Base-by-base conservation (phyloP, 2,113 vertebrate genomes). In the Lepisosteus oculatus region DNA sequence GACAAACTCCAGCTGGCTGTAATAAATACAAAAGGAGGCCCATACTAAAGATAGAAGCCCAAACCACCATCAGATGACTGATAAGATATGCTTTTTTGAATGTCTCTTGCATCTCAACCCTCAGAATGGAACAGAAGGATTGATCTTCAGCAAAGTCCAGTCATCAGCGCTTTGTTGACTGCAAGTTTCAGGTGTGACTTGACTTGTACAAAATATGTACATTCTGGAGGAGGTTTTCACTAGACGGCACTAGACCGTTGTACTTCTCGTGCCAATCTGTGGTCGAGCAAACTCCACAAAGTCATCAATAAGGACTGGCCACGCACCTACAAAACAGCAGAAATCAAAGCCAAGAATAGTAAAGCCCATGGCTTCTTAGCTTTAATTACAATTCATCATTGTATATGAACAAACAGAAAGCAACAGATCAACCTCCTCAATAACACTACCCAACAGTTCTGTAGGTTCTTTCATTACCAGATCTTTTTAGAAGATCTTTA, bases 201-300 rank as follows among this genome's bases (percentile, higher is more conserved):
- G 29, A 85, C 93, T 89, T 93, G 92, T 92, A 94, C 92, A 92
- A 86, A 91, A 87, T 93, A 93, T 93, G 89, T 93, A 93, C 87
- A 92, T 88, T 88, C 89, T 61, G 70, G 12, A 84, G 84, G 83
- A 88, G 82, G 87, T 51, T 51, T 89, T 88, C 84, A 84, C 88
- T 83, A 92, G 29, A 29, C 29, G 29, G 85, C 87, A 80, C 91
- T 93, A 94, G 89, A 94, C 93, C 80, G 92, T 93, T 77, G 93
- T 93, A 89, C 93, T 94, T 93, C 92, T 94, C 88, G 92, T 93
- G 89, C 92, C 92, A 87, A 94, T 94, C 88, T 94, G 93, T 90
- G 93, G 93, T 85, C 93, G 93, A 90, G 93, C 93, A 93, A 94
- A 95, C 91, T 95, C 93, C 90, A 95, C 93, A 91, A 95, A 95